A percentile compares a stretch with the other conserved stretches of the same genome.
Conservation (phyloP, 2,797 vertebrate species). For the Simalia tracyae region DNA sequence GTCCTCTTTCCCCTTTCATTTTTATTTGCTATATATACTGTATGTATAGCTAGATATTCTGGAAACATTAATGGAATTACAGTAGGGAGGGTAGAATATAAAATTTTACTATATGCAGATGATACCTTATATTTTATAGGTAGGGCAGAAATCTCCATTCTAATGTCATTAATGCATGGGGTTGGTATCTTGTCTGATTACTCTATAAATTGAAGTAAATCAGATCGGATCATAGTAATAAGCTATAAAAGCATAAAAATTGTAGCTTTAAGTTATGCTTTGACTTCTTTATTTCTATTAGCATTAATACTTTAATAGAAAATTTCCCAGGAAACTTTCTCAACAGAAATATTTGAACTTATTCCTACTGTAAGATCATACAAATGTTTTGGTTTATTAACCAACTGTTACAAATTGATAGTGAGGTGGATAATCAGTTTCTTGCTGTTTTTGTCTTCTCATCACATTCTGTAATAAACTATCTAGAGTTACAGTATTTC, state of each 20-base stretch:
- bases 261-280: neutral
- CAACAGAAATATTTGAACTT: neutral
- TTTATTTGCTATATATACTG: no score
- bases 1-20: no score
- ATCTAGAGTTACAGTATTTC: neutral
- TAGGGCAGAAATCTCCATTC: neutral
- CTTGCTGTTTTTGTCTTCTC: neutral
- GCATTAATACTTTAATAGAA: neutral
- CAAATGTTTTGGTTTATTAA: neutral
- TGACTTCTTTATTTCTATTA: neutral
- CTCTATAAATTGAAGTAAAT: neutral
- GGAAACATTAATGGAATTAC: no score
- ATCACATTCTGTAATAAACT: neutral
- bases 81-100: no score
- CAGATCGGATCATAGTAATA: neutral
- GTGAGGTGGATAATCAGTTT: neutral
- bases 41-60: no score
- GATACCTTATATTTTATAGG: neutral
- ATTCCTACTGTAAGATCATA: neutral
- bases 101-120: no score
- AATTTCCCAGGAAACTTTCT: neutral
- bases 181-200: neutral
- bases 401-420: neutral
- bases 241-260: neutral
- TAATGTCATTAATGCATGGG: neutral